These are phyloP conservation scores for Notoglanidium macrostoma DNA, from an alignment of 2,797 vertebrate species.

Conservation along the genomic window DNA sequence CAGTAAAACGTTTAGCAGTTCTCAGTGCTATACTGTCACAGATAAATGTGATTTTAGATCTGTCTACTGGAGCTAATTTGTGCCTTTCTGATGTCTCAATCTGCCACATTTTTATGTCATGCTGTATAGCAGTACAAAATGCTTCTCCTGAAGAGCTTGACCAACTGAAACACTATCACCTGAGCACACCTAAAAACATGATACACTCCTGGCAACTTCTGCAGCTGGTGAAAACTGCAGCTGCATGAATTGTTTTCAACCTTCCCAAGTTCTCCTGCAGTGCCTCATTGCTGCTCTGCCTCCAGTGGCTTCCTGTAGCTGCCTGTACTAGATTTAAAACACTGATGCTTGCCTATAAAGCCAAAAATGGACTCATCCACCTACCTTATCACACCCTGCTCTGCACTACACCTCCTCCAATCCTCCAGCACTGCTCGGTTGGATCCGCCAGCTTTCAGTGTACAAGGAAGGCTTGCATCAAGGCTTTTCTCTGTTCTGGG, in stretches of 20 bases:
- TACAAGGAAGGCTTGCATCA: no score
- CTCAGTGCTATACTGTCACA: not conserved
- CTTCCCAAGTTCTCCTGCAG: no score
- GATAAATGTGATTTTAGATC: not conserved
- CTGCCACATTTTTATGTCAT: not conserved
- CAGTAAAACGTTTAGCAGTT: not conserved
- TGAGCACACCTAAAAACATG: not conserved
- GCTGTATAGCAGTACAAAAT: no score
- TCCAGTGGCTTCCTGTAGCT: not conserved
- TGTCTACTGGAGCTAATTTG: not conserved
- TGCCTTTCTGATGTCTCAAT: not conserved
- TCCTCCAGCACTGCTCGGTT: not conserved
- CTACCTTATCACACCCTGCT: not conserved
- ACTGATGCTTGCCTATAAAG: not conserved
- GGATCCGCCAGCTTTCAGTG: no score
- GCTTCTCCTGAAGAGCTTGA: no score
- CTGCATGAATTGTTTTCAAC: no score
- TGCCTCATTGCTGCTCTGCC: no score
- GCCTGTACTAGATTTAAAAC: not conserved
- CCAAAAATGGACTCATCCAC: not conserved
- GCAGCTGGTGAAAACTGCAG: not conserved
- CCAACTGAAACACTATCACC: no score
- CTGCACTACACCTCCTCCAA: not conserved
- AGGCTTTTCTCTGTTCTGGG: no score
- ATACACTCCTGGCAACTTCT: no score